Evolutionary conservation across 2,113 vertebrate species (phyloP), one percentile per base, ranked within the genome.

Genomic region (Agapornis roseicollis): DNA sequence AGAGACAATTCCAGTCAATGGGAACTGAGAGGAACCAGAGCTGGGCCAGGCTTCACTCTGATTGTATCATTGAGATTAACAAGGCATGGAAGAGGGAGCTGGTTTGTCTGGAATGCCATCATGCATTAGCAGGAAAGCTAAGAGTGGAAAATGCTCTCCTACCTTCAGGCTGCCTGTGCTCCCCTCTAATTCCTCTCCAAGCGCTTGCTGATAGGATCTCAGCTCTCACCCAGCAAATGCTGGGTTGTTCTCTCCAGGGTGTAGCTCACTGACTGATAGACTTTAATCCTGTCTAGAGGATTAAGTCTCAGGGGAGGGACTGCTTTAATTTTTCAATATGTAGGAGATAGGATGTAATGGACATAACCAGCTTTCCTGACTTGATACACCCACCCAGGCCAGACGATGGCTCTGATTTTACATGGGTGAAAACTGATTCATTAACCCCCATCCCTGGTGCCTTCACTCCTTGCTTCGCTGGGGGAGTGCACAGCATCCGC

Each of bases 221-320:
- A 1, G 31, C 77, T 68, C 19, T 79, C 47, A 3, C 64, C 47
- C 63, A 1, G 65, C 63, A 7, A 47, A 35, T 0, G 15, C 65
- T 28, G 80, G 80, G 11, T 74, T 89, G 47, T 87, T 89, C 81
- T 72, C 84, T 4, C 37, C 50, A 12, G 71, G 72, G 25, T 41
- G 23, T 44, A 64, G 78, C 56, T 56, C 27, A 4, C 2, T 31
- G 49, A 4, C 73, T 56, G 86, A 76, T 82, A 49, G 90, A 5
- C 49, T 80, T 49, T 96, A 92, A 96, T 96, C 93, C 95, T 78
- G 39, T 52, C 60, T 9, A 24, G 72, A 78, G 80, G 76, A 91
- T 93, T 94, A 90, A 41, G 16, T 5, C 58, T 71, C 25, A 80
- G 33, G 33, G 63, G 56, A 60, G 65, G 50, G 58, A 3, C 61